Evolutionary conservation across 35 echinoderm and acorn worm genomes (phyloP), one percentile per base, ranked within the genome.

Genomic region (Strongylocentrotus purpuratus): DNA sequence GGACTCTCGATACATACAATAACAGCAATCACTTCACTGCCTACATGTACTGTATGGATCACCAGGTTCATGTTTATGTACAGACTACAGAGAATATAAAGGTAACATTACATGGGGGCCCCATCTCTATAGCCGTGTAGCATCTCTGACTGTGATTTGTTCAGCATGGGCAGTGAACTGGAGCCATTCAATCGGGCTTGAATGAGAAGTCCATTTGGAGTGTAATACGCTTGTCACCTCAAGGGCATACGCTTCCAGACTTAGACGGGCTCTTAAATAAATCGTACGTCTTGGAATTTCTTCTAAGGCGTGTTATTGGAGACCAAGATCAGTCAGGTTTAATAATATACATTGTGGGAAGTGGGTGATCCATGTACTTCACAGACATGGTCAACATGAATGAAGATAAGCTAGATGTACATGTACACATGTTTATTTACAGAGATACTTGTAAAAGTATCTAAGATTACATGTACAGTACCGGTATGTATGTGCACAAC

Each of bases 151-250:
- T 78, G 65, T 78, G 65, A 78, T 78, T 78, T 78, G 65, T 78
- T n/a, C n/a, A n/a, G 65, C 65, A 78, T 78, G 65, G 65, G 65
- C 65, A 78, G 65, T n/a, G 20, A 78, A 78, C 65, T 78, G 65
- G 65, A 78, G 65, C 65, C n/a, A 78, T 78, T 78, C 65, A 78
- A 78, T 78, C 65, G 65, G 65, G 65, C 65, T n/a, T 78, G 65
- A 78, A 78, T 78, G 65, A 78, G 28, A 22, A 78, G 61, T 71
- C 65, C 65, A 92, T 55, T 55, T 92, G 90, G 11, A 92, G 46
- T 92, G 31, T 91, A 91, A 46, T 45, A 48, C 88, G 47, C 14
- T 46, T 48, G 88, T 91, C 35, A 48, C 33, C 88, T 35, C 88
- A 46, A 46, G 47, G 35, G 33, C 35, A 91, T 13, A 33, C 15